Base-by-base conservation (phyloP, 1,140 invertebrate species). In the Stegodyphus mimosarum region DNA sequence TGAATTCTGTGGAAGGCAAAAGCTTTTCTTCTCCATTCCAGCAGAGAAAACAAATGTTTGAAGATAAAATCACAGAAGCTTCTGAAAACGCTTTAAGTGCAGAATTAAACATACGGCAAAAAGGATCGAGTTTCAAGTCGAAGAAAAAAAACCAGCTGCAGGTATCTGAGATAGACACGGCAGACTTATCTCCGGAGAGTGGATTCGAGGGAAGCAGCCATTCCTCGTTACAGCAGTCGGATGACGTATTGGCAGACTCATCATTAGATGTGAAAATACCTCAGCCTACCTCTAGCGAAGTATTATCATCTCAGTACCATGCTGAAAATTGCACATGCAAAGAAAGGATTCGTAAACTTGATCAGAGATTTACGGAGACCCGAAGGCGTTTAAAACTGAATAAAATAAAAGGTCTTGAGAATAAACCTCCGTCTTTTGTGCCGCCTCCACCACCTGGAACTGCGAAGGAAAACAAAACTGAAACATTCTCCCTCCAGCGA, bases 401-500 rank as follows among this genome's bases (percentile, higher is more conserved):
- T 49, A 69, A 66, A 10, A 84, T 84, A 33, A 70, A 50, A 15
- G 70, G 33, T n/a, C 18, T 84, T 50, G 73, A 84, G 15, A 17
- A 10, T 3, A 60, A 84, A 15, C 81, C 81, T 52, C 81, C 81
- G 7, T 15, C 72, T 7, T 84, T 84, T 48, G 64, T 75, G 49
- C 81, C 81, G 13, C 73, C 81, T 0, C 60, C 64, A 3, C 73
- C 81, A 2, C 80, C 80, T 53, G 50, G 7, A 67, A 7, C 9
- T n/a, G 17, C 13, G 7, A 67, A 67, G 64, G 17, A 6, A 13
- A 67, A 67, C n/a, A 7, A 7, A 7, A 17, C 11, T 17, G 17
- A 67, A 67, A 7, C 17, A 7, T 17, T n/a, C 17, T 15, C 11
- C 17, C 17, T 17, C 7, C 17, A 15, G 13, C 64, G 11, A 15